These are phyloP conservation scores for Ecliptopera silaceata DNA, from an alignment of 2,888 invertebrate species.

Conservation along the genomic window DNA sequence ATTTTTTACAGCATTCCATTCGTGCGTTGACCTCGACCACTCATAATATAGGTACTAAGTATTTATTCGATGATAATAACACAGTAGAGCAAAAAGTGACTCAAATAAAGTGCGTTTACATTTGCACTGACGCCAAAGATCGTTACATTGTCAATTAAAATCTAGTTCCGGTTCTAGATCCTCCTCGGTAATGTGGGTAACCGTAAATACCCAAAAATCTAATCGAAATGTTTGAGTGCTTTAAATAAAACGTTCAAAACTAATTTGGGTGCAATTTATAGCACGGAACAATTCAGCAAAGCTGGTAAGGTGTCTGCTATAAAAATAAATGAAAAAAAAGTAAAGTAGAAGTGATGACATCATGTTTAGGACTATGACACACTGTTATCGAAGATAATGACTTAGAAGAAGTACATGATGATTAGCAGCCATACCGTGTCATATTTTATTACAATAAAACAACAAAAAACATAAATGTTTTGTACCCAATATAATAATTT, in stretches of 20 bases:
- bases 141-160: slow-evolving; percentile 63
- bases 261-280: slow-evolving; percentile 39
- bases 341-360: no score
- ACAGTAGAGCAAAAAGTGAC: slow-evolving; percentile 69
- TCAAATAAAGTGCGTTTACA: slow-evolving; percentile 69
- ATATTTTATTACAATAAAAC: no score
- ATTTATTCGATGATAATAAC: slow-evolving; percentile 77
- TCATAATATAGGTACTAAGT: slow-evolving; percentile 51
- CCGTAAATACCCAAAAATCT: slow-evolving; percentile 52
- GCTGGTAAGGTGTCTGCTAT: slow-evolving; percentile 36
- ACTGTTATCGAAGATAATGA: no score
- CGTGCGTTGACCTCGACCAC: slow-evolving; percentile 75
- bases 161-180: slow-evolving; percentile 77
- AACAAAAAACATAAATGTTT: no score
- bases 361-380: no score
- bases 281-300: slow-evolving; percentile 45
- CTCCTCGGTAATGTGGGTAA: slow-evolving; percentile 66
- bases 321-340: no score
- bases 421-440: no score
- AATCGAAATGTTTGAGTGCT: slow-evolving; percentile 63
- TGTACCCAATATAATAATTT: no score
- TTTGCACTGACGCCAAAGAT: slow-evolving; percentile 37
- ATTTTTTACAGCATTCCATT: slow-evolving; percentile 77
- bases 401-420: not conserved
- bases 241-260: slow-evolving; percentile 47